Base-by-base conservation (phyloP, 2,888 invertebrate species). In the Timandra comae region DNA sequence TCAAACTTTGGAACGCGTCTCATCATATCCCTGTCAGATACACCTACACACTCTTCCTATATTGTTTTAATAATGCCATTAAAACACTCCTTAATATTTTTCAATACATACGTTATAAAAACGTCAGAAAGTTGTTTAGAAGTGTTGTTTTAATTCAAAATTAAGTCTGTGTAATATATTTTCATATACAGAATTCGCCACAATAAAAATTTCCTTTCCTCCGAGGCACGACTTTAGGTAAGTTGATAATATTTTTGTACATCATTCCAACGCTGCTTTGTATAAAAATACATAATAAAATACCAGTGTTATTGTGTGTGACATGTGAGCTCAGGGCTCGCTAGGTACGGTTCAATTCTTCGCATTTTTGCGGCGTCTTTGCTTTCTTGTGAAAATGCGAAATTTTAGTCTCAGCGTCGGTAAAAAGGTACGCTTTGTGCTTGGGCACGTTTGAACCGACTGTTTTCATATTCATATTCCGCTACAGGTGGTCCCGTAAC, bases 331-430 rank as follows among this genome's bases (percentile, higher is more conserved):
- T 46, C 33, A 38, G 36, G 42, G 48, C 51, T 43, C 31, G 38
- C 34, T 35, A 49, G 53, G 53, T 7, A 10, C n/a, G 55, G 53
- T 55, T 46, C 48, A 61, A 66, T 66, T 69, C 63, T 58, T 65
- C 55, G 54, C 66, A 71, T 72, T 72, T 70, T 66, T 68, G 70
- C 59, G 71, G 70, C 56, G 58, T 59, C 63, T 71, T 65, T 69
- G 60, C 56, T 46, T 55, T 55, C 50, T 54, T 54, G 45, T 44
- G 63, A 58, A 66, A 69, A 69, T 69, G 54, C 55, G 60, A 64
- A 69, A 64, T 66, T 66, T 63, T 54, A 56, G 60, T 63, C 55
- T 54, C 58, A 54, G 55, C 49, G 47, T 55, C 53, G 49, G 57
- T 67, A 62, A 67, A 72, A 70, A 66, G 70, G 65, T 59, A 56